Base-by-base conservation (phyloP, 2,113 vertebrate species). In the Cygnus atratus region DNA sequence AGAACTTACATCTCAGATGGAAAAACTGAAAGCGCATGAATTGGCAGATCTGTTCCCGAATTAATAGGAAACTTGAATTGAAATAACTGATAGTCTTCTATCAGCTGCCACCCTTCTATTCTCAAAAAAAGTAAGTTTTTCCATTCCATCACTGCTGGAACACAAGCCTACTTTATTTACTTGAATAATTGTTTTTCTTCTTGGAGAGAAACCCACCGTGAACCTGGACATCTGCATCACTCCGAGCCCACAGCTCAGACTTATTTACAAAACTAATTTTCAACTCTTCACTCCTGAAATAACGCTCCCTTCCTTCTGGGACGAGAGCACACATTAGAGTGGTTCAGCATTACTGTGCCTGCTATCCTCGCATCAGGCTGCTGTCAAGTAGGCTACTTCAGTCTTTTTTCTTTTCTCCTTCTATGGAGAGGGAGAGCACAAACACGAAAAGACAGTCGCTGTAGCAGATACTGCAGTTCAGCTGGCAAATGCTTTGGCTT, bases 61-160 rank as follows among this genome's bases (percentile, higher is more conserved):
- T 81, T 88, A 90, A 87, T 58, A 79, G 87, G 62, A 93, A 96
- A 92, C 66, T 95, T 84, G 86, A 92, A 92, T 88, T 55, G 70
- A 91, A 93, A 88, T 55, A 93, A 84, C 84, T 87, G 90, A 96
- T 88, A 79, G 91, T 82, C 92, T 95, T 95, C 84, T 92, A 96
- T 94, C 95, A 87, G 70, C 46, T 85, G 82, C 83, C 77, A 94
- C 71, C 50, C 91, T 76, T 31, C 74, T 89, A 9, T 65, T 76
- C 93, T 82, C 75, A 9, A 82, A 71, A 71, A 90, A 50, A 21
- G 20, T 0, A 63, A 84, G 68, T 74, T 82, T 95, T 96, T 90
- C 92, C 86, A 84, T 92, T 87, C 90, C 83, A 41, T 84, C 90
- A 84, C 37, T 41, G 39, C 2, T 71, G 87, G 86, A 87, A 88